Conservation (phyloP, 2,797 vertebrate species). For the Xiphorhynchus erythropygius region DNA sequence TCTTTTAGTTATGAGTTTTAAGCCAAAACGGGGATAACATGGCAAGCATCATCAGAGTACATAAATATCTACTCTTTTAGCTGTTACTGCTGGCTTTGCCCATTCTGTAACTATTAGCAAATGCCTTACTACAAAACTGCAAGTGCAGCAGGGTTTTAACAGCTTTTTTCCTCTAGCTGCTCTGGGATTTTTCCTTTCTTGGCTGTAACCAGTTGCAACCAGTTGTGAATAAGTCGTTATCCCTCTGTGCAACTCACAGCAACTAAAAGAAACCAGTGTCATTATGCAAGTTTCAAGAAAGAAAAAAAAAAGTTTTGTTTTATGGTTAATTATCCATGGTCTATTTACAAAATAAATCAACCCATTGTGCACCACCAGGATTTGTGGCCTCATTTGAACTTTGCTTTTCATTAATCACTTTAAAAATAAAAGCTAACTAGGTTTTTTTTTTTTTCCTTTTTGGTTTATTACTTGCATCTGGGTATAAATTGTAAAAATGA, state of each 20-base stretch:
- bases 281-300: slow-evolving; percentile 46
- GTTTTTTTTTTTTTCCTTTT: not conserved
- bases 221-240: slow-evolving; percentile 71
- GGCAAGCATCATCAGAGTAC: not conserved
- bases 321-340: slow-evolving; percentile 78
- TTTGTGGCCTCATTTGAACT: slow-evolving; percentile 76
- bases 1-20: not conserved
- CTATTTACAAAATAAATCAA: slow-evolving; percentile 78
- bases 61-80: not conserved
- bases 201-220: slow-evolving; percentile 59
- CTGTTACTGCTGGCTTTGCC: not conserved
- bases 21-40: not conserved
- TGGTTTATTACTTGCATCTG: slow-evolving; percentile 54
- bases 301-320: slow-evolving; percentile 67
- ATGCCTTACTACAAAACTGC: not conserved
- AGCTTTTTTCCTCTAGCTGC: not conserved
- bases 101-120: not conserved
- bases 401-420: slow-evolving; percentile 75
- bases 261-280: slow-evolving; percentile 65
- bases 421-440: slow-evolving; percentile 71
- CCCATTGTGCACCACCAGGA: slow-evolving; percentile 72
- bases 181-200: slow-evolving; percentile 55
- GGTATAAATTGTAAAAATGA: slow-evolving; percentile 52
- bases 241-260: slow-evolving; percentile 64
- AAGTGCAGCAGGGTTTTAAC: slow-evolving; percentile 33